Evolutionary conservation across 2,797 vertebrate species (phyloP).

Genomic region (Gadopsis bispinosus): DNA sequence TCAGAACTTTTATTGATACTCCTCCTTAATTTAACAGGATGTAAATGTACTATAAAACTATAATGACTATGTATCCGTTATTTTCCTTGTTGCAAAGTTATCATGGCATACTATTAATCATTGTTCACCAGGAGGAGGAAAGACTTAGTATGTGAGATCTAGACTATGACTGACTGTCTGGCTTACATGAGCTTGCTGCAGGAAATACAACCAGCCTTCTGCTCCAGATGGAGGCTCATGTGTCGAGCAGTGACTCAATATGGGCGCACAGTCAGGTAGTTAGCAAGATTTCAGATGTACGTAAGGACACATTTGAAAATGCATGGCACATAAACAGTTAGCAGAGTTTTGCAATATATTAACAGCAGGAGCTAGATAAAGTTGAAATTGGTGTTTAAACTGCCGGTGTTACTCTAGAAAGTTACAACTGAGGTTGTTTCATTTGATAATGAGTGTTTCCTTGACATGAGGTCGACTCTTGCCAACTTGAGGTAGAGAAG

Average conservation of each 20-base stretch:
- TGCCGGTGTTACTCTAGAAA: not conserved
- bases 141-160: not conserved
- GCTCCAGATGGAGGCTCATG: not conserved
- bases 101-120: not conserved
- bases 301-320: not conserved
- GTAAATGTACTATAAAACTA: not conserved
- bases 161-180: not conserved
- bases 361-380: not conserved
- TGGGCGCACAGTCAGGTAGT: not conserved
- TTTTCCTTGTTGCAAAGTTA: not conserved
- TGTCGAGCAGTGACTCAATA: not conserved
- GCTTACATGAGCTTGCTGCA: not conserved
- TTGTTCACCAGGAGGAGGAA: not conserved
- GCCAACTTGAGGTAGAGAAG: no score
- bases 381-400: not conserved
- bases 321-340: not conserved
- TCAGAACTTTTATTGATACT: not conserved
- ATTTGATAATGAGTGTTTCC: not conserved
- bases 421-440: not conserved
- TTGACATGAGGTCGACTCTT: not conserved
- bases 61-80: no score
- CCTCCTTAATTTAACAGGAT: not conserved
- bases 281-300: not conserved
- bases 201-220: not conserved
- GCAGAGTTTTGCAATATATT: not conserved